A percentile compares a stretch with the other conserved stretches of the same genome.
Evolutionary conservation across 2,888 invertebrate genomes (phyloP).

Genomic region (Yponomeuta sedellus): DNA sequence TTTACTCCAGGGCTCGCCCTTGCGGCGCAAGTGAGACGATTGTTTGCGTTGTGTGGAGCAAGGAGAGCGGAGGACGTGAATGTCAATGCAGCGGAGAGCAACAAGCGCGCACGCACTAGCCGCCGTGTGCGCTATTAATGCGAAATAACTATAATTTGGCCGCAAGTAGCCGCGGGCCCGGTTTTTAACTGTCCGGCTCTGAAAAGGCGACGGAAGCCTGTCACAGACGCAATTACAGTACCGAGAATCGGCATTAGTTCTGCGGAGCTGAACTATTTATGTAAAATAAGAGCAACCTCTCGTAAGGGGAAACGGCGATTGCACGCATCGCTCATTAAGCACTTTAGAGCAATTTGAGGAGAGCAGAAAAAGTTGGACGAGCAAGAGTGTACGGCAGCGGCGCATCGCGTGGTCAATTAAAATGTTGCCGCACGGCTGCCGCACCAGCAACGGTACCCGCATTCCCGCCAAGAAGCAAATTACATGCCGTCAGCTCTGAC

Average conservation of each 20-base stretch:
- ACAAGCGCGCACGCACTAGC: constrained; percentile 57
- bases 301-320: constrained; percentile 73
- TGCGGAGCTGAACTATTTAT: constrained; percentile 69
- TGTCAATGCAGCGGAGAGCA: constrained; percentile 53
- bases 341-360: constrained; percentile 74
- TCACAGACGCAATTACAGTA: constrained; percentile 73
- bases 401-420: constrained; percentile 76
- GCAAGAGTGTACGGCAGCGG: constrained; percentile 37
- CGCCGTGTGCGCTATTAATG: constrained; percentile 65
- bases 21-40: constrained; percentile 17
- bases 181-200: constrained; percentile 53
- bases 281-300: constrained; percentile 71
- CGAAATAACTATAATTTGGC: constrained; percentile 71
- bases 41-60: constrained; percentile 17
- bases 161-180: constrained; percentile 47
- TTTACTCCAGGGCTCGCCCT: background rate
- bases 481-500: constrained; percentile 10
- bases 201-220: constrained; percentile 73
- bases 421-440: constrained; percentile 61
- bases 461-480: constrained; percentile 7
- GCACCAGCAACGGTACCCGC: constrained; percentile 38
- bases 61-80: constrained; percentile 25
- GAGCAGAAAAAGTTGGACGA: constrained; percentile 69
- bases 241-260: constrained; percentile 74
- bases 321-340: constrained; percentile 77